These are phyloP conservation scores for Microplitis demolitor DNA, from an alignment of 1,140 invertebrate species.

Conservation along the genomic window DNA sequence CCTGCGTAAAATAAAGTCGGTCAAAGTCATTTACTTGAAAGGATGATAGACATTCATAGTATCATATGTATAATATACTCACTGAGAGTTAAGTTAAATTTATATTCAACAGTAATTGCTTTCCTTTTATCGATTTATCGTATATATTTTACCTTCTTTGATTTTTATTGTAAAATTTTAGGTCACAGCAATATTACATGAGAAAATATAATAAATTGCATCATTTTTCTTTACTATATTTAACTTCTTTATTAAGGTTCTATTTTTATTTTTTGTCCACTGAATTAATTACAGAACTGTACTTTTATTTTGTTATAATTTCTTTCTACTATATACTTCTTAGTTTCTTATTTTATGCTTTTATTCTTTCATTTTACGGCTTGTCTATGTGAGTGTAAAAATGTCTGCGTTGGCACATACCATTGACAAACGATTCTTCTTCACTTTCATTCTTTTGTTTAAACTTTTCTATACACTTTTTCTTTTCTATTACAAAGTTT, in stretches of 20 bases:
- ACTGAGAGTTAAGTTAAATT: not conserved
- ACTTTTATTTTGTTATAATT: too few relatives aligned
- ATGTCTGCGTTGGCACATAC: constrained; percentile 29
- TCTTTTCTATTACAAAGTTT: constrained; percentile 24
- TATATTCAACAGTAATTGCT: not conserved
- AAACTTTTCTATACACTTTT: constrained; percentile 5
- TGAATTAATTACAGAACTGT: too few relatives aligned
- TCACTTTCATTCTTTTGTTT: constrained; percentile 27
- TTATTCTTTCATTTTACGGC: constrained; percentile 2
- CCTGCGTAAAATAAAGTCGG: not conserved
- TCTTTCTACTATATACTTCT: not conserved
- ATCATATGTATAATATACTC: not conserved
- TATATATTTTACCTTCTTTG: not conserved
- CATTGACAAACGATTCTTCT: constrained; percentile 35
- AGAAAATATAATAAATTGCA: not conserved
- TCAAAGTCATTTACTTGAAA: not conserved
- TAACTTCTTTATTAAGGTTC: not conserved
- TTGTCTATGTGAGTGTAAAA: not conserved
- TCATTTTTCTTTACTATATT: not conserved
- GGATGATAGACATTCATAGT: constrained; percentile 9
- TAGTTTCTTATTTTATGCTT: not conserved
- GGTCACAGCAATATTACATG: not conserved
- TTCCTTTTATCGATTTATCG: not conserved
- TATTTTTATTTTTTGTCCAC: not conserved
- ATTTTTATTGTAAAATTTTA: not conserved